Percentiles rank a stretch among this genome's conserved stretches.
Conservation (phyloP, 1,140 invertebrate genomes). For the Heliconius hermathena region DNA sequence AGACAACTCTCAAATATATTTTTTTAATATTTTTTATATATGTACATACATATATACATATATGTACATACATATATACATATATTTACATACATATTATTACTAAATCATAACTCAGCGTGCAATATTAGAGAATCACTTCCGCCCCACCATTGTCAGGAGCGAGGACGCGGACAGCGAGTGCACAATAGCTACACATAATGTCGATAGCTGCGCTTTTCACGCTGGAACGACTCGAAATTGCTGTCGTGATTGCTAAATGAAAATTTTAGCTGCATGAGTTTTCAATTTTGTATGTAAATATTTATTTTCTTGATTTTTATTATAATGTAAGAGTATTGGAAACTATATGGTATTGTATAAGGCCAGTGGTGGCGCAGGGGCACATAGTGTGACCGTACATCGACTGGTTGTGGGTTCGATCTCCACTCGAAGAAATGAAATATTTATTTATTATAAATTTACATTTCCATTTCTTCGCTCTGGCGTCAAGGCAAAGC, state of each 20-base stretch:
- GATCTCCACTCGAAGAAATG: no score
- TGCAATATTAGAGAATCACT: slow-evolving; percentile 3
- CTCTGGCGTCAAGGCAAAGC: no score
- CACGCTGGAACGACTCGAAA: slow-evolving; percentile 7
- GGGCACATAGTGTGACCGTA: no score
- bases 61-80: neutral
- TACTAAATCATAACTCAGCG: neutral
- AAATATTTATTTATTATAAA: no score
- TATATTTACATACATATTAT: neutral
- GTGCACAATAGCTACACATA: neutral
- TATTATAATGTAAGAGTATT: no score
- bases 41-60: neutral
- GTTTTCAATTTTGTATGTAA: slow-evolving; percentile 5
- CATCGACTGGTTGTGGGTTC: no score
- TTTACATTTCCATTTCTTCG: no score
- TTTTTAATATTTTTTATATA: no score
- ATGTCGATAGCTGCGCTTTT: slow-evolving; percentile 10
- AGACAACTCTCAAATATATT: no score
- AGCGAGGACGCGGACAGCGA: neutral
- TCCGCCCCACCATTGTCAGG: neutral
- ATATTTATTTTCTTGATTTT: neutral
- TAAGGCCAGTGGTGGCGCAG: no score
- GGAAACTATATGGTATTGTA: no score
- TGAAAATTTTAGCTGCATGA: neutral
- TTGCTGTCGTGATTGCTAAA: neutral